phyloP scores from a whole-genome alignment of 2,797 vertebrate genomes.

The Melanotaenia trifasciata region DNA sequence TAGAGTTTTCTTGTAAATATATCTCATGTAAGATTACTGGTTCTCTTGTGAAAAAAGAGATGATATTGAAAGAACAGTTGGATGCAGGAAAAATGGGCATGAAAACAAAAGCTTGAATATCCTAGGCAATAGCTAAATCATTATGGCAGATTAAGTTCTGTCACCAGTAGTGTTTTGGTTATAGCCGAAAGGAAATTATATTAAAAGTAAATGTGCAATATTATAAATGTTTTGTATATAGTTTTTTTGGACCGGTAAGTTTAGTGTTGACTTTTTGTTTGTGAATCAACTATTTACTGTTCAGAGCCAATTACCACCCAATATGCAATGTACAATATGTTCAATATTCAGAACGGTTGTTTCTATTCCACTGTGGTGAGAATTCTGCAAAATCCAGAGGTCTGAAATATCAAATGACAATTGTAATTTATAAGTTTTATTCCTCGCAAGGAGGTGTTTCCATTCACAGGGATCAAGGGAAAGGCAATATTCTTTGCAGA shows the following conservation, averaged over 20 bases:
- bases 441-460: not conserved
- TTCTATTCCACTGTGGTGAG: not conserved
- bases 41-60: not conserved
- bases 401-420: not conserved
- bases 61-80: not conserved
- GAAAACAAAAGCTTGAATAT: not conserved
- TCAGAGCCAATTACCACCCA: not conserved
- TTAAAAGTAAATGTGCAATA: not conserved
- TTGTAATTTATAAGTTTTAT: not conserved
- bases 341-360: too few relatives aligned
- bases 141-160: not conserved
- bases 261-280: constrained; percentile 30
- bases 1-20: not conserved
- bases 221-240: not conserved
- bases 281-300: constrained; percentile 58
- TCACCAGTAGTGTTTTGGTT: not conserved
- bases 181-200: not conserved
- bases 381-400: not conserved
- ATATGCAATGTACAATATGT: not conserved
- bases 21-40: not conserved
- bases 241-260: not conserved
- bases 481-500: not conserved
- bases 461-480: not conserved
- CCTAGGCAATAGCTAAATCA: not conserved
- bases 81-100: not conserved